phyloP scores from a whole-genome alignment of 2,797 vertebrate species.

The Nyctibius grandis region DNA sequence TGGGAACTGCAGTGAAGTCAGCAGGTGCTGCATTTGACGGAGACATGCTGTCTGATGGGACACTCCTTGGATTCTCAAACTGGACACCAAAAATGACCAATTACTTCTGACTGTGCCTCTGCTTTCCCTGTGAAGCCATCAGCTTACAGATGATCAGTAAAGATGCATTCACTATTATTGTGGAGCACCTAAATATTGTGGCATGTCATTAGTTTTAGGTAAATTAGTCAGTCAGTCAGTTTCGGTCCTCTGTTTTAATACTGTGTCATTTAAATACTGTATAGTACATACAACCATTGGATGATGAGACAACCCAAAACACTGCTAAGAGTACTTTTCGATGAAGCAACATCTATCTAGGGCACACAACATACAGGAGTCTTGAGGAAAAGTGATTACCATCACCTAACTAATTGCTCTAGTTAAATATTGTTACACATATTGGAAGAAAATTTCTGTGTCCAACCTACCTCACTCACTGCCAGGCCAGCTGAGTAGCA shows the following conservation, averaged over 20 bases:
- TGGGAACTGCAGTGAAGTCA: neutral
- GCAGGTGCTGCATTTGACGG: rapidly evolving
- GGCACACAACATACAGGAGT: neutral
- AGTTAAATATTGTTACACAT: neutral
- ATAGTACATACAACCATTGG: neutral
- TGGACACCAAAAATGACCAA: neutral
- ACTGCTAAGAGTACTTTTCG: neutral
- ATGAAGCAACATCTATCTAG: neutral
- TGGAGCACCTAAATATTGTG: neutral
- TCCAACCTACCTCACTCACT: neutral
- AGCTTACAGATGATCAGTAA: neutral
- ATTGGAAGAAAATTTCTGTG: neutral
- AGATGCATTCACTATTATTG: neutral
- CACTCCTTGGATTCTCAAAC: neutral
- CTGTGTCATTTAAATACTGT: neutral
- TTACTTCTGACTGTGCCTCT: neutral
- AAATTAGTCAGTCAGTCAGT: neutral
- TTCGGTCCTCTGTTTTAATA: neutral
- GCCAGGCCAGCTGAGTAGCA: neutral
- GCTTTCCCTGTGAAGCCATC: neutral
- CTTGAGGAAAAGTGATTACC: neutral
- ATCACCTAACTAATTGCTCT: neutral
- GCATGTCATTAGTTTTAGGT: neutral
- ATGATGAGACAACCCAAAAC: neutral
- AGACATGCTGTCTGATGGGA: neutral